These are phyloP conservation scores for Alaudala cheleensis DNA, from an alignment of 2,113 vertebrate genomes.

Conservation along the genomic window DNA sequence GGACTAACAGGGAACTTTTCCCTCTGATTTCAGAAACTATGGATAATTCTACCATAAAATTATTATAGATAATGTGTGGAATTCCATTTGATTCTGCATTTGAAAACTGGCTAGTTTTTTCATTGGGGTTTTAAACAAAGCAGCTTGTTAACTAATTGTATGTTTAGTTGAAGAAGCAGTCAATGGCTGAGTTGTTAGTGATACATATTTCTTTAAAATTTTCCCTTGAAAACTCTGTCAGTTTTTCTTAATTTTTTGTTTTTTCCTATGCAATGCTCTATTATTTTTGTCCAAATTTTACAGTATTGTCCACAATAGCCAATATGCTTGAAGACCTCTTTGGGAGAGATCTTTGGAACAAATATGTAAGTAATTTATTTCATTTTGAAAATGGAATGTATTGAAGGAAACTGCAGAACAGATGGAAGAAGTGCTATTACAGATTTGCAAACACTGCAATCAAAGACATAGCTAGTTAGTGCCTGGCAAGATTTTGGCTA, in stretches of 20 bases:
- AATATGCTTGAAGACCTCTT: not conserved
- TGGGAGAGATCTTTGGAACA: constrained; percentile 10
- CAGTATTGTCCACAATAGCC: not conserved
- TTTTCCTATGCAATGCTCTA: not conserved
- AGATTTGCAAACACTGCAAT: constrained; percentile 52
- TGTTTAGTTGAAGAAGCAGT: not conserved
- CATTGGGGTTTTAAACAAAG: not conserved
- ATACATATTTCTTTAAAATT: not conserved
- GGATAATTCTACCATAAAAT: not conserved
- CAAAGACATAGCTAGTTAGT: not conserved
- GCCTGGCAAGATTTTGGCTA: not conserved
- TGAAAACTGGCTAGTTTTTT: not conserved
- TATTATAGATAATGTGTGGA: not conserved
- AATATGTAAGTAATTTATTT: constrained; percentile 14
- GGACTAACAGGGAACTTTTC: not conserved
- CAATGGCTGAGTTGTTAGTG: not conserved
- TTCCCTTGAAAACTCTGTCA: not conserved
- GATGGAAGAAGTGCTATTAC: constrained; percentile 53
- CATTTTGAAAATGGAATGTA: constrained; percentile 30
- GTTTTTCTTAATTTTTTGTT: not conserved
- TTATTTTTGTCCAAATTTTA: not conserved
- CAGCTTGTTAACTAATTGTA: not conserved
- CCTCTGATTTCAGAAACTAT: not conserved
- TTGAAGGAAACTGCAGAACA: constrained; percentile 44
- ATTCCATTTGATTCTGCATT: not conserved